Base-by-base conservation (phyloP, 37 sponge, comb jelly and placozoan genomes). In the Bolinopsis microptera region DNA sequence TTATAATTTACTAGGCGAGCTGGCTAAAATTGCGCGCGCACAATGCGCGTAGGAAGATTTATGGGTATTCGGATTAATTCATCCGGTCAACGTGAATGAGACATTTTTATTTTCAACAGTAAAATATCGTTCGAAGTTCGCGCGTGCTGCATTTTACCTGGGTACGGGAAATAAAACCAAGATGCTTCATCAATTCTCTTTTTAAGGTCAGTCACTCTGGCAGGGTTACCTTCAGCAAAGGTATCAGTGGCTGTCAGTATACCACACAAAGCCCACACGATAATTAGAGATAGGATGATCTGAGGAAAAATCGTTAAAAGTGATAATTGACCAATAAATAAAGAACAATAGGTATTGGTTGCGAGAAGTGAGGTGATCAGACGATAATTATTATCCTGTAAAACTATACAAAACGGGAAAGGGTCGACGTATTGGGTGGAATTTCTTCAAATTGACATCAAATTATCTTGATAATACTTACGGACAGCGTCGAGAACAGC, bases 151-250 rank as follows among this genome's bases (percentile, higher is more conserved):
- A n/a, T n/a, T n/a, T 39, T 16, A 93, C 93, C 74, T 3, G 93
- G 93, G 39, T 93, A 93, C 5, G 93, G 93, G 30, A 93, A 93
- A 33, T 72, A 72, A 39, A 93, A 93, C 93, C 93, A 93, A 26
- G 13, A 39, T 21, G 90, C 90, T 28, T 39, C 2, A 1, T 8
- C 16, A 35, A 86, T 35, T 33, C 1, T 1, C 48, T 86, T 48
- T 3, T 35, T 30, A n/a, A 86, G 41, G 18, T 41, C 26, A 28
- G 13, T 72, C 1, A 69, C 67, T 26, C 93, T 69, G 1, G 93
- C 93, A 27, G 76, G 76, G 34, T 38, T 37, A 16, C 25, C 93
- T 25, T 35, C 69, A 3, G 27, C 35, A 36, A 93, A 69, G 13
- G 34, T 69, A 93, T 72, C 72, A 1, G 70, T 72, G 5, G 72